A percentile compares a stretch with the other conserved stretches of the same genome.
These are phyloP conservation scores for Pseudanteris insignis DNA, from an alignment of 2,888 invertebrate species.

Conservation along the genomic window DNA sequence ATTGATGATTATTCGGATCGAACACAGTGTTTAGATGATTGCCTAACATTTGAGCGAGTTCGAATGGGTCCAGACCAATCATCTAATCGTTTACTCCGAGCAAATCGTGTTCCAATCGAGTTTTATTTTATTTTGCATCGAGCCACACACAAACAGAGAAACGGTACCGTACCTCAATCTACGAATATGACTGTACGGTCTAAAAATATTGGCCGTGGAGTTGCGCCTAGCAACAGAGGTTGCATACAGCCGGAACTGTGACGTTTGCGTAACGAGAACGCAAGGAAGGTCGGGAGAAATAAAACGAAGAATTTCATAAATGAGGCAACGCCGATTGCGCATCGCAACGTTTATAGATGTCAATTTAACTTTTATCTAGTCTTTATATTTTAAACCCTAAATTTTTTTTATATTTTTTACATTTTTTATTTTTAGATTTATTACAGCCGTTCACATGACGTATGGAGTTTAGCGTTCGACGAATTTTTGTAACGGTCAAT, in stretches of 20 bases:
- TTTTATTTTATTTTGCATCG: conserved; percentile 4
- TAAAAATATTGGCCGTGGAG: conserved; percentile 58
- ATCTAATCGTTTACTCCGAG: background rate
- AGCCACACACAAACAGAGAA: conserved; percentile 11
- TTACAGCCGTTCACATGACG: too few relatives aligned
- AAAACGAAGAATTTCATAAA: conserved; percentile 45
- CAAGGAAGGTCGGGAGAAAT: conserved; percentile 46
- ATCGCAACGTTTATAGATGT: conserved; percentile 14
- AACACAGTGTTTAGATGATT: background rate
- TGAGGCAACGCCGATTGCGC: conserved; percentile 36
- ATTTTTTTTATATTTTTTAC: too few relatives aligned
- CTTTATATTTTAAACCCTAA: too few relatives aligned
- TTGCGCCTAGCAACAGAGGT: conserved; percentile 62
- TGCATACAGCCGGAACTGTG: conserved; percentile 57
- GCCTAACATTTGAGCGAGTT: background rate
- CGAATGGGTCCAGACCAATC: too few relatives aligned
- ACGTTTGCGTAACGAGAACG: conserved; percentile 52
- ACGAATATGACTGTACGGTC: conserved; percentile 56
- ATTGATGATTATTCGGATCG: too few relatives aligned
- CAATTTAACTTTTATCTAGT: conserved; percentile 21
- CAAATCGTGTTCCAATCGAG: background rate
- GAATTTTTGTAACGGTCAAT: too few relatives aligned
- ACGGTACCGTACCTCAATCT: conserved; percentile 30
- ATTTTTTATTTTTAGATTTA: too few relatives aligned
- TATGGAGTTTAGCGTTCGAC: too few relatives aligned